These are phyloP conservation scores for Lysandra bellargus DNA, from an alignment of 2,888 invertebrate genomes.

Conservation along the genomic window DNA sequence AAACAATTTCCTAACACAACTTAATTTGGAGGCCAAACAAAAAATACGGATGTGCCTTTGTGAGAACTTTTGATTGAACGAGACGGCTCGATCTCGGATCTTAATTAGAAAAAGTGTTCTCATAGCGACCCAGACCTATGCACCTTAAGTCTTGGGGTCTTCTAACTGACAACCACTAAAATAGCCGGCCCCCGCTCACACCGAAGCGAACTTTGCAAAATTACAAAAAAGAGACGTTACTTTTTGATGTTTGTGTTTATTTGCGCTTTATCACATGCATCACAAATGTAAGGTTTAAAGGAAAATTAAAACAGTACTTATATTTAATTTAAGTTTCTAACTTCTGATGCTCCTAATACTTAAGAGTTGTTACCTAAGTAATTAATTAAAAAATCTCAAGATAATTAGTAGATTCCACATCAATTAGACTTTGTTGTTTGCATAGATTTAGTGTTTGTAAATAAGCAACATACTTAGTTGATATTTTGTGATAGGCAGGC, in stretches of 20 bases:
- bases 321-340: too few species aligned
- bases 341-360: too few species aligned
- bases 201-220: conserved; percentile 41
- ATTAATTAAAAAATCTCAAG: too few species aligned
- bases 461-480: neutral
- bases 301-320: too few species aligned
- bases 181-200: conserved; percentile 57
- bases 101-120: conserved; percentile 59
- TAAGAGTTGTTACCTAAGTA: too few species aligned
- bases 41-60: conserved; percentile 32
- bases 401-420: too few species aligned
- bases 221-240: neutral
- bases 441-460: neutral
- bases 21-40: conserved; percentile 33
- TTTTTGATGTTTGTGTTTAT: too few species aligned
- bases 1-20: conserved; percentile 11
- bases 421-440: too few species aligned
- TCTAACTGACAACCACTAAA: conserved; percentile 62
- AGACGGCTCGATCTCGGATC: conserved; percentile 39
- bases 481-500: too few species aligned
- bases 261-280: too few species aligned
- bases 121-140: conserved; percentile 55
- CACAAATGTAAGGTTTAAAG: too few species aligned
- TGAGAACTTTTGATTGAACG: conserved; percentile 30
- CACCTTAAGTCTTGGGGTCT: conserved; percentile 56